Percentiles rank a stretch among this genome's conserved stretches.
phyloP scores from a whole-genome alignment of 2,797 vertebrate species.

The Cirrhinus mrigala region DNA sequence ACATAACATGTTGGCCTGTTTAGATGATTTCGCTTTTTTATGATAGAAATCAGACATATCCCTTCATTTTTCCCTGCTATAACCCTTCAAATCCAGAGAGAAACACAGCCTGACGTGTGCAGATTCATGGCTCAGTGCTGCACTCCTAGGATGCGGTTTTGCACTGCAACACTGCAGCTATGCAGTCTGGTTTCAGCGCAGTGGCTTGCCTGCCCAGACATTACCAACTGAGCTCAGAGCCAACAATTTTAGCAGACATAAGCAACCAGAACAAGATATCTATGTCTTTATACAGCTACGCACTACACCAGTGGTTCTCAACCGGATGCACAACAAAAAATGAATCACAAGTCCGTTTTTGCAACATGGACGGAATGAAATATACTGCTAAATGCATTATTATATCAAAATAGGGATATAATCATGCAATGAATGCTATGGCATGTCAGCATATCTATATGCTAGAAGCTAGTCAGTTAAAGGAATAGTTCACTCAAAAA shows the following conservation, averaged over 20 bases:
- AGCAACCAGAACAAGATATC: constrained; percentile 17
- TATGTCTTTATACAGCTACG: background rate
- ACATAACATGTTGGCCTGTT: background rate
- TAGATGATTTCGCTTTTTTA: background rate
- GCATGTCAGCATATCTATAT: background rate
- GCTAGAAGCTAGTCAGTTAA: too few relatives aligned
- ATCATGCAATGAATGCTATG: background rate
- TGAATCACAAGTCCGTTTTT: background rate
- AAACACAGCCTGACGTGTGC: constrained; percentile 4
- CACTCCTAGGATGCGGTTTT: constrained; percentile 20
- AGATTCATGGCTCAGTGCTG: constrained; percentile 23
- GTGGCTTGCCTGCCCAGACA: constrained; percentile 31
- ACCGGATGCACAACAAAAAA: background rate
- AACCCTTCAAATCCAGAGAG: background rate
- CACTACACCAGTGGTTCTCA: background rate
- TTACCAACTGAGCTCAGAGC: constrained; percentile 44
- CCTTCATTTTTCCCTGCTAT: constrained; percentile 3
- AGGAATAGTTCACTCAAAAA: too few relatives aligned
- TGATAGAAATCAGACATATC: constrained; percentile 1
- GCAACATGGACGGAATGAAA: background rate
- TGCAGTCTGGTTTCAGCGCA: constrained; percentile 9
- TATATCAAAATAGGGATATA: background rate
- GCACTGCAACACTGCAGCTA: constrained; percentile 35
- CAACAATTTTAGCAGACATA: constrained; percentile 18
- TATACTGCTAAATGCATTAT: background rate